A percentile compares a stretch with the other conserved stretches of the same genome.
Evolutionary conservation across 2,888 invertebrate species (phyloP).

Genomic region (Diploptera punctata): DNA sequence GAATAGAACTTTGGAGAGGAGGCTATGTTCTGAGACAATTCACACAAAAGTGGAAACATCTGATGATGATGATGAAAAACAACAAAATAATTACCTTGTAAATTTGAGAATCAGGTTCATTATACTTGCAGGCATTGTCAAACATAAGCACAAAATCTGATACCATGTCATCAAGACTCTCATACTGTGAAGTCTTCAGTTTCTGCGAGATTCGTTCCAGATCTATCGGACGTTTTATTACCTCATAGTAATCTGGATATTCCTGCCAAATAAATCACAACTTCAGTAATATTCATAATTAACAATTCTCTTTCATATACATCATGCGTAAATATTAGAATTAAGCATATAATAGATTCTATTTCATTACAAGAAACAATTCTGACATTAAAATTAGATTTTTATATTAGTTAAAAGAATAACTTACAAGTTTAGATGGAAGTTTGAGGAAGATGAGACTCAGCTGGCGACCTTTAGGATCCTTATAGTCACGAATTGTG

Average conservation of each 20-base stretch:
- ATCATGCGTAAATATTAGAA: too few relatives aligned
- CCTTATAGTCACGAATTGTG: constrained; percentile 87
- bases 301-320: too few relatives aligned
- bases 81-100: constrained; percentile 88
- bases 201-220: constrained; percentile 93
- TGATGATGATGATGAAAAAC: too few relatives aligned
- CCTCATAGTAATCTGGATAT: constrained; percentile 97
- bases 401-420: too few relatives aligned
- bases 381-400: too few relatives aligned
- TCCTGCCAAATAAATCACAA: constrained; percentile 65
- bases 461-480: constrained; percentile 87
- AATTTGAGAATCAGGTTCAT: constrained; percentile 96
- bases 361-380: too few relatives aligned
- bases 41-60: too few relatives aligned
- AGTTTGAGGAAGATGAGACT: constrained; percentile 94
- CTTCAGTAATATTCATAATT: too few relatives aligned
- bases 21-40: too few relatives aligned
- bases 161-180: constrained; percentile 84
- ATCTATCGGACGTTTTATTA: constrained; percentile 96
- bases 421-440: constrained; percentile 81
- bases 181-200: constrained; percentile 76
- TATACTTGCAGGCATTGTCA: constrained; percentile 96
- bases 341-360: too few relatives aligned
- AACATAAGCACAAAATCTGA: constrained; percentile 93
- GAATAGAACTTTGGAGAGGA: too few relatives aligned